Percentiles rank a stretch among this genome's conserved stretches.
Conservation (phyloP, 1,140 invertebrate genomes). For the Anastatus disparis region DNA sequence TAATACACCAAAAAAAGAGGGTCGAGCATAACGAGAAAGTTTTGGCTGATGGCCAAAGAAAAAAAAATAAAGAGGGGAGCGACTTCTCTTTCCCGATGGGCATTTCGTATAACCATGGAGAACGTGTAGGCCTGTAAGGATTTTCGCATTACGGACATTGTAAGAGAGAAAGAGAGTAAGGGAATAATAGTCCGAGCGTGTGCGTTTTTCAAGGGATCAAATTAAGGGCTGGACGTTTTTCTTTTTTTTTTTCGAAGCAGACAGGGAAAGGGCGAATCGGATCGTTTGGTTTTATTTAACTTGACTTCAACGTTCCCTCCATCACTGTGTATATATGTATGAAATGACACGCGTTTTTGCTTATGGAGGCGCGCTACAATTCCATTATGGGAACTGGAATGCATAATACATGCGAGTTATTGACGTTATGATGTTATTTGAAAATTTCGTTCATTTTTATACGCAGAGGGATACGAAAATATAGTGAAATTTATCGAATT, state of each 20-base stretch:
- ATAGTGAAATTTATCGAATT: too few species aligned
- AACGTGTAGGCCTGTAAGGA: background rate
- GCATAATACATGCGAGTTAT: background rate
- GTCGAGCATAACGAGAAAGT: too few species aligned
- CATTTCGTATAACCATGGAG: background rate
- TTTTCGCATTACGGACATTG: constrained; percentile 19
- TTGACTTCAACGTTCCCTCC: constrained; percentile 31
- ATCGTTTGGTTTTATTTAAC: constrained; percentile 57
- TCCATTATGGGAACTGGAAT: constrained; percentile 59
- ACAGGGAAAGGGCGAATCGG: constrained; percentile 38
- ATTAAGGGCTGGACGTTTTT: constrained; percentile 9
- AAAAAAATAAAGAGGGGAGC: constrained; percentile 13
- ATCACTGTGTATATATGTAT: background rate
- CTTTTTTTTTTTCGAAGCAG: background rate
- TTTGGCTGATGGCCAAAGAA: constrained; percentile 36
- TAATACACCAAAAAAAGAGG: too few species aligned
- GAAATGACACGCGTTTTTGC: constrained; percentile 16
- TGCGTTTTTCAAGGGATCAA: constrained; percentile 40
- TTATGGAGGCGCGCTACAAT: constrained; percentile 49
- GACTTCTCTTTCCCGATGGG: too few species aligned
- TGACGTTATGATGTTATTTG: background rate
- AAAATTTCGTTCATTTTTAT: background rate
- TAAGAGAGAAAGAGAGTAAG: constrained; percentile 34
- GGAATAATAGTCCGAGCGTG: constrained; percentile 40
- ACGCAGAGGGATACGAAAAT: background rate